phyloP scores from a whole-genome alignment of 1,140 invertebrate genomes.

The Glossosoma conforme region DNA sequence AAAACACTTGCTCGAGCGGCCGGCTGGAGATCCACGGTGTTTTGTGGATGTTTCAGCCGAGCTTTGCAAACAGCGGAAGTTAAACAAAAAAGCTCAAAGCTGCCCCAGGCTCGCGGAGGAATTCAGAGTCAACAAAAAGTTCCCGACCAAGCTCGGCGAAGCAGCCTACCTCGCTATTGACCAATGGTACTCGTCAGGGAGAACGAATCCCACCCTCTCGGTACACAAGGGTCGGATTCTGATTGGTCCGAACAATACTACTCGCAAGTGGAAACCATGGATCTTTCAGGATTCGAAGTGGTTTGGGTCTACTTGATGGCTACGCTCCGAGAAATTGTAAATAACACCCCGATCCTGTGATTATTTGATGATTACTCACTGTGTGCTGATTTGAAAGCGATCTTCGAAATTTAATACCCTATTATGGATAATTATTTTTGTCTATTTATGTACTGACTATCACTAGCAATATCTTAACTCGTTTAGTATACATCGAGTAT shows the following conservation, averaged over 20 bases:
- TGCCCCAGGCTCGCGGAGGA: neutral
- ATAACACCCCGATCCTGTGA: too few species aligned
- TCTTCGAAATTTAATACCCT: too few species aligned
- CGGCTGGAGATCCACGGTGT: neutral
- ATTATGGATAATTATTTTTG: too few species aligned
- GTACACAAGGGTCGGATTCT: constrained; percentile 14
- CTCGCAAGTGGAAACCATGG: constrained; percentile 3
- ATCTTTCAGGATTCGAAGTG: neutral
- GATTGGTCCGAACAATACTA: constrained; percentile 22
- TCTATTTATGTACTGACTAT: too few species aligned
- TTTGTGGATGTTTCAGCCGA: neutral
- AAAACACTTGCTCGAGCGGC: neutral
- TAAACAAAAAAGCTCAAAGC: constrained; percentile 10
- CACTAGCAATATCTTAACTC: too few species aligned
- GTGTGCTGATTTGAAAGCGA: too few species aligned
- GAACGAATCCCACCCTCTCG: constrained; percentile 1
- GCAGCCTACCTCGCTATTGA: constrained; percentile 22
- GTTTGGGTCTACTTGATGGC: too few species aligned
- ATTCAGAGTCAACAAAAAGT: constrained; percentile 18
- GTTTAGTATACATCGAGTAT: too few species aligned
- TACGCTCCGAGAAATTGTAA: too few species aligned
- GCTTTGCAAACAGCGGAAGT: neutral
- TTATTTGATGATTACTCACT: too few species aligned
- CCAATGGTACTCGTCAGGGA: constrained; percentile 22
- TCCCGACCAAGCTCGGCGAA: constrained; percentile 10